A percentile compares a stretch with the other conserved stretches of the same genome.
phyloP scores from a whole-genome alignment of 2,797 vertebrate genomes.

The Schizothorax lantsangensis region DNA sequence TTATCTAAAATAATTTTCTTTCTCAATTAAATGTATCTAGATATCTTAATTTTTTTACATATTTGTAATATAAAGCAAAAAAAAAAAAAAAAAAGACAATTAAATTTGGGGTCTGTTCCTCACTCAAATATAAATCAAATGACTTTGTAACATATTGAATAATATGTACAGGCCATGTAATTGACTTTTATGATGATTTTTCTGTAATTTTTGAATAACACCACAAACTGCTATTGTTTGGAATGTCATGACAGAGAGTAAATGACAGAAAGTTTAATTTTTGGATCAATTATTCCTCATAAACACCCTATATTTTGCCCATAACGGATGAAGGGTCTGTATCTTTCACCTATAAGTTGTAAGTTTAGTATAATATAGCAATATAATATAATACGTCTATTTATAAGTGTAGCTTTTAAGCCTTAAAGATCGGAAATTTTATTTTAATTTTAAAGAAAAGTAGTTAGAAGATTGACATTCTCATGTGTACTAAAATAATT shows the following conservation, averaged over 20 bases:
- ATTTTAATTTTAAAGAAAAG: not conserved
- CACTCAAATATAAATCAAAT: not conserved
- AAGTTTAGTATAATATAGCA: not conserved
- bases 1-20: not conserved
- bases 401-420: not conserved
- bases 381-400: not conserved
- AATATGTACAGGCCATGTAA: not conserved
- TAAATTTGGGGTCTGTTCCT: not conserved
- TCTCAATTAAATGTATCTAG: not conserved
- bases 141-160: not conserved
- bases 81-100: no score
- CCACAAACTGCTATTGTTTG: not conserved
- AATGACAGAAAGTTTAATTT: not conserved
- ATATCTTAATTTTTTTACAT: not conserved
- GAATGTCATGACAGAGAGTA: not conserved
- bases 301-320: not conserved
- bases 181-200: not conserved
- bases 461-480: not conserved
- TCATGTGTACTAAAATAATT: not conserved
- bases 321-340: not conserved
- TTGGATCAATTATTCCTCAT: not conserved
- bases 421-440: not conserved
- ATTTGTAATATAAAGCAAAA: not conserved
- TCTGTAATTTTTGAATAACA: not conserved
- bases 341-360: not conserved